Evolutionary conservation across 2,888 invertebrate species (phyloP).

Genomic region (Salpingus planirostris): DNA sequence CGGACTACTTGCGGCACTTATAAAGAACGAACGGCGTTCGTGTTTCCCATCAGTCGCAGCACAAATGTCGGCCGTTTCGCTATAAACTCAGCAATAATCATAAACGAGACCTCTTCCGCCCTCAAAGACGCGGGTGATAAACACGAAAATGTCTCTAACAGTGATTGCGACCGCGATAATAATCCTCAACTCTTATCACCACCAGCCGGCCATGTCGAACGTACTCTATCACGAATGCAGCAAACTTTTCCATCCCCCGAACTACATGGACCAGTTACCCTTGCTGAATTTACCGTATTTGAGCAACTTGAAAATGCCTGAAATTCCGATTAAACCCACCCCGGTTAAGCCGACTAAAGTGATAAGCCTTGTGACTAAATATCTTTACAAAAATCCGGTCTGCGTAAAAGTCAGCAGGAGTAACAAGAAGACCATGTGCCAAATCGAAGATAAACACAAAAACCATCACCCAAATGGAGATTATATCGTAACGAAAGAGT

Average conservation of each 20-base stretch:
- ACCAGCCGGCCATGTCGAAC: no score
- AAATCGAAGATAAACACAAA: constrained; percentile 17
- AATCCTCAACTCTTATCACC: no score
- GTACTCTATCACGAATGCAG: constrained; percentile 28
- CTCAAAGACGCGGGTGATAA: no score
- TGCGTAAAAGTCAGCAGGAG: constrained; percentile 35
- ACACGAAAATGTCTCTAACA: no score
- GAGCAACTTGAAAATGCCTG: constrained; percentile 29
- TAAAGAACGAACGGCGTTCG: constrained; percentile 21
- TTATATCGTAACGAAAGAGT: constrained; percentile 33
- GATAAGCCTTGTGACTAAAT: constrained; percentile 34
- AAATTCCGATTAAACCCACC: constrained; percentile 28
- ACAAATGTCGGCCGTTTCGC: constrained; percentile 20
- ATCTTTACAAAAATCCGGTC: constrained; percentile 35
- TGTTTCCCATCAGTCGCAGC: constrained; percentile 19
- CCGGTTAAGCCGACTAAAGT: constrained; percentile 35
- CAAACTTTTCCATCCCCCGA: constrained; percentile 31
- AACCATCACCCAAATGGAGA: constrained; percentile 24
- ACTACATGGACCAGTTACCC: constrained; percentile 33
- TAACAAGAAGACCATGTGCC: constrained; percentile 24
- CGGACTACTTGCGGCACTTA: constrained; percentile 20
- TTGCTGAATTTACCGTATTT: constrained; percentile 33
- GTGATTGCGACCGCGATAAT: no score
- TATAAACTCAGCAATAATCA: no score
- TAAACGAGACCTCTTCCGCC: no score